Evolutionary conservation across 2,113 vertebrate species (phyloP).

Genomic region (Rhynchomys soricoides): DNA sequence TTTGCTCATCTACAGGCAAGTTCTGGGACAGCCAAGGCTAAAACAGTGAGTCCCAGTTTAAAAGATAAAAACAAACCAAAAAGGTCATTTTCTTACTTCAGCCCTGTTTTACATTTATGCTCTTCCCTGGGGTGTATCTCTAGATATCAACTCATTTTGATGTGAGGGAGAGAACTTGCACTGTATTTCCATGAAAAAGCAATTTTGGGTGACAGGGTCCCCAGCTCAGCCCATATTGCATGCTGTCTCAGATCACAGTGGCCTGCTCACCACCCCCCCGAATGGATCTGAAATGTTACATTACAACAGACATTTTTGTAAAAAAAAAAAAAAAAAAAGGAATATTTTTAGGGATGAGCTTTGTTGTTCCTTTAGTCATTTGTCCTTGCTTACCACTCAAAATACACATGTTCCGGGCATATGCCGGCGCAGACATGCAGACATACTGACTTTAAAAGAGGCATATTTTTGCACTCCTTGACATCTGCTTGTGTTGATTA

Average conservation of each 20-base stretch:
- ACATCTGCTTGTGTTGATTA: constrained; percentile 79
- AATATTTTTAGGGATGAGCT: background rate
- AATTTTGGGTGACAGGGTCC: accelerated
- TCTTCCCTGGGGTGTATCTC: background rate
- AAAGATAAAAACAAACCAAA: background rate
- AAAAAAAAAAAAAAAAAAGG: background rate
- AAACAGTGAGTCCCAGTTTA: background rate
- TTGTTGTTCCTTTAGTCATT: constrained; percentile 42
- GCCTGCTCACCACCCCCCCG: background rate
- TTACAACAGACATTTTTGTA: background rate
- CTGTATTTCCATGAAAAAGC: background rate
- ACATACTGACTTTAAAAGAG: constrained; percentile 70
- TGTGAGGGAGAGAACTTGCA: background rate
- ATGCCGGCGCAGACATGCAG: constrained; percentile 66
- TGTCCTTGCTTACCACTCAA: constrained; percentile 63
- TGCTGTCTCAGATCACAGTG: background rate
- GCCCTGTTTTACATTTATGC: background rate
- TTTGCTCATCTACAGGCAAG: background rate
- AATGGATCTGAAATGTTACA: background rate
- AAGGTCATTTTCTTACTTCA: background rate
- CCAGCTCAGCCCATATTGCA: background rate
- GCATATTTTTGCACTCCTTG: constrained; percentile 76
- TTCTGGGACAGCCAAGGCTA: background rate
- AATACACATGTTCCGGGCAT: constrained; percentile 76
- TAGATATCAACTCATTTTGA: background rate